Conservation (phyloP, 1,140 invertebrate species). For the Heliconius nattereri region DNA sequence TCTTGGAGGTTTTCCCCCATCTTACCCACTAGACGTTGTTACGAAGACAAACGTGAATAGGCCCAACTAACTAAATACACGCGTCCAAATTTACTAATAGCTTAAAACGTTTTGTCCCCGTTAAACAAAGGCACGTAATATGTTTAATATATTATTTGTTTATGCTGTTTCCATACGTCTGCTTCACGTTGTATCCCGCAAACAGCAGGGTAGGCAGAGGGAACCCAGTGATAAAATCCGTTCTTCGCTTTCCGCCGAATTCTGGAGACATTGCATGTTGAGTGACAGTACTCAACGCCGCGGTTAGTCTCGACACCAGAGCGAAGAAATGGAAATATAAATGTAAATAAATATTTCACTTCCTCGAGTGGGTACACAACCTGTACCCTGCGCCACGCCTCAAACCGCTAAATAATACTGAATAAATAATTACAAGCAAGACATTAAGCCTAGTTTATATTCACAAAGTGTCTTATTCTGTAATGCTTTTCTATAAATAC, state of each 20-base stretch:
- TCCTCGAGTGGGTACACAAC: too few relatives aligned
- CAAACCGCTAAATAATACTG: too few relatives aligned
- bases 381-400: too few relatives aligned
- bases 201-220: not conserved
- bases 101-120: not conserved
- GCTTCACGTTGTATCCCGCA: not conserved
- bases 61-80: conserved; percentile 9
- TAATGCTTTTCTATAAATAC: conserved; percentile 9
- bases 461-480: not conserved
- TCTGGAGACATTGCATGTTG: not conserved
- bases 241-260: not conserved
- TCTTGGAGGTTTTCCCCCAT: conserved; percentile 48
- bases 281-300: not conserved
- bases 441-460: too few relatives aligned
- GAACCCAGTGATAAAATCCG: not conserved
- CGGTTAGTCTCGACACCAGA: too few relatives aligned
- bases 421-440: too few relatives aligned
- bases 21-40: conserved; percentile 23
- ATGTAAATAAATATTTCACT: too few relatives aligned
- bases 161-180: not conserved
- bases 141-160: not conserved
- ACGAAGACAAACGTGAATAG: conserved; percentile 28
- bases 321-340: too few relatives aligned
- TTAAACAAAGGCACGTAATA: not conserved
- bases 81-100: not conserved